A percentile compares a stretch with the other conserved stretches of the same genome.
Conservation (phyloP, 2,113 vertebrate genomes). For the Mormoops blainvillei region DNA sequence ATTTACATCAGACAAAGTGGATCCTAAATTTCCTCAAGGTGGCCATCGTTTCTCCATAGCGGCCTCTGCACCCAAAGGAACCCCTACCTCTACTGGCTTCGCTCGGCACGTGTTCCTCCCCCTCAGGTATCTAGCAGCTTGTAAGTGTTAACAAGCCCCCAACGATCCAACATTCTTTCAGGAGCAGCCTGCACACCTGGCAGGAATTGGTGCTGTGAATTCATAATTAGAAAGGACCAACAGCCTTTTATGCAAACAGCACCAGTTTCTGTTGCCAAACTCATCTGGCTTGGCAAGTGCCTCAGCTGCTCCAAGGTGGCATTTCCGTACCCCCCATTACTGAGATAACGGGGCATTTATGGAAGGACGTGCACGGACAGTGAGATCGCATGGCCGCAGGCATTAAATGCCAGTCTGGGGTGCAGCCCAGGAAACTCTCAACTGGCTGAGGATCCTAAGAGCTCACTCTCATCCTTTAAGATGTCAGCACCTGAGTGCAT, state of each 20-base stretch:
- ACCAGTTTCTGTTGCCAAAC: slow-evolving; percentile 35
- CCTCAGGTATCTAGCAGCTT: not conserved
- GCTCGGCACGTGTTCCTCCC: too few relatives aligned
- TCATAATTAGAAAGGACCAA: slow-evolving; percentile 13
- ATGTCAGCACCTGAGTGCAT: not conserved
- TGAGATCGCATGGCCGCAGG: fast-evolving
- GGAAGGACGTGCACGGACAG: not conserved
- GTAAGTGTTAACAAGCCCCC: not conserved
- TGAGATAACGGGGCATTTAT: not conserved
- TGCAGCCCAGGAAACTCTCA: not conserved
- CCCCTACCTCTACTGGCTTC: not conserved
- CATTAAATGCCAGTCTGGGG: not conserved
- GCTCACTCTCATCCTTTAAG: not conserved
- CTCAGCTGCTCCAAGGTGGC: slow-evolving; percentile 56
- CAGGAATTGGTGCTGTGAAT: not conserved
- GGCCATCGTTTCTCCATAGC: not conserved
- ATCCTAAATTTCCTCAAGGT: not conserved
- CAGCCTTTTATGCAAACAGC: not conserved
- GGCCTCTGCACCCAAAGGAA: not conserved
- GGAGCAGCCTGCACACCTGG: not conserved
- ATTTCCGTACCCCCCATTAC: slow-evolving; percentile 33
- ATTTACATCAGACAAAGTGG: not conserved
- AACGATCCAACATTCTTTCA: not conserved
- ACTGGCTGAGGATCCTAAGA: not conserved
- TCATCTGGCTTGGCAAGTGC: slow-evolving; percentile 6